These are phyloP conservation scores for Anolis sagrei DNA, from an alignment of 2,113 vertebrate species.

Conservation along the genomic window DNA sequence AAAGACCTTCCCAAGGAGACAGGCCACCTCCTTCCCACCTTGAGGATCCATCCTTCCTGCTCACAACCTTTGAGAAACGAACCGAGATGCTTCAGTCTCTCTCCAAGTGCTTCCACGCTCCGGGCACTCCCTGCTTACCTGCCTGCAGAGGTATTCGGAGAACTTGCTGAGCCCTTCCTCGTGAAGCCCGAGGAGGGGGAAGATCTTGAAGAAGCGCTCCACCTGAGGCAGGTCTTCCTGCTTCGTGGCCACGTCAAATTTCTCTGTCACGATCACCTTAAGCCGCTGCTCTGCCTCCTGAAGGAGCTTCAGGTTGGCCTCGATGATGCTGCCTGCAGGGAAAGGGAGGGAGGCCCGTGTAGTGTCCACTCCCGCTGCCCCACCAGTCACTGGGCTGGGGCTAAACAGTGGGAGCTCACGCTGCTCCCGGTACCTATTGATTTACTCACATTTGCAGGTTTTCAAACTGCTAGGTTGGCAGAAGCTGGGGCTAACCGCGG, in stretches of 20 bases:
- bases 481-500: too few relatives aligned
- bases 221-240: conserved; percentile 92
- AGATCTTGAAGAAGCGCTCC: conserved; percentile 98
- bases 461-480: too few relatives aligned
- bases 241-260: conserved; percentile 88
- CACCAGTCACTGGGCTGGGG: too few relatives aligned
- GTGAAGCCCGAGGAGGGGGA: conserved; percentile 93
- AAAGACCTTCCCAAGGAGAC: background rate
- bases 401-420: too few relatives aligned
- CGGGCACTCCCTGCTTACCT: conserved; percentile 75
- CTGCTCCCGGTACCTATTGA: too few relatives aligned
- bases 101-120: background rate
- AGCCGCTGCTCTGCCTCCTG: conserved; percentile 93
- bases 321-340: conserved; percentile 87
- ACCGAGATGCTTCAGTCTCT: background rate
- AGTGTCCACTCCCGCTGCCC: background rate
- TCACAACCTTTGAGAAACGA: background rate
- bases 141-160: conserved; percentile 93
- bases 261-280: conserved; percentile 91
- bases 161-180: conserved; percentile 95
- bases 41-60: background rate
- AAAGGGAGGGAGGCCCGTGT: conserved; percentile 32
- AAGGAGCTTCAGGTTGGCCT: conserved; percentile 91
- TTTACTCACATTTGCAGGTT: too few relatives aligned
- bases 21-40: background rate